Base-by-base conservation (phyloP, 1,140 invertebrate genomes). In the Polyergus mexicanus region DNA sequence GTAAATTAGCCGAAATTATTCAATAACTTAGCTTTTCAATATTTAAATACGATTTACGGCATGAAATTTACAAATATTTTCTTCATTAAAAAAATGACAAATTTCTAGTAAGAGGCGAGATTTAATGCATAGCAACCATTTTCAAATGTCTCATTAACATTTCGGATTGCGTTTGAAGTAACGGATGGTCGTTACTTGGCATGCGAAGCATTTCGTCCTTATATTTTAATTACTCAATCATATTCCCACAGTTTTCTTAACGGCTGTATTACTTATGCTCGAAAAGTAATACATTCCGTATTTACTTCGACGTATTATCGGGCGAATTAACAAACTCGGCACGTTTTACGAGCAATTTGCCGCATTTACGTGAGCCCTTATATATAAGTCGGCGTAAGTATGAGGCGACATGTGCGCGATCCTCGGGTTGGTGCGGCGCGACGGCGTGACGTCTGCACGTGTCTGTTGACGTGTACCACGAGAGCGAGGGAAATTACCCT, bases 261-360 rank as follows among this genome's bases (percentile, higher is more conserved):
- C 75, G 62, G 13, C 76, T 32, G 76, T 83, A 74, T 88, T 89
- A 80, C 68, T 88, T 80, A 76, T 56, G n/a, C 28, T 62, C 62
- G 47, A 35, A 84, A 83, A 86, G 87, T 86, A 89, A 87, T 32
- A 32, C 32, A 4, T 89, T 84, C 38, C 75, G 74, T 87, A 87
- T 90, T 90, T 90, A 87, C 85, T 86, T 87, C 75, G 88, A 89
- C 88, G 88, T 84, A 85, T 84, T 89, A 68, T 65, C 74, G 54
- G 60, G 56, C 77, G 77, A 90, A 90, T 91, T 90, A 90, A 91
- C 75, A 88, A 84, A 65, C 89, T 19, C 62, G n/a, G 80, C 89
- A 91, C 89, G 89, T 91, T 88, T 91, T 88, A 88, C 89, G 87
- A 88, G 89, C 89, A 91, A 91, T 90, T 91, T 89, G 87, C 89